Conservation (phyloP, 2,797 vertebrate genomes). For the Spheniscus humboldti region DNA sequence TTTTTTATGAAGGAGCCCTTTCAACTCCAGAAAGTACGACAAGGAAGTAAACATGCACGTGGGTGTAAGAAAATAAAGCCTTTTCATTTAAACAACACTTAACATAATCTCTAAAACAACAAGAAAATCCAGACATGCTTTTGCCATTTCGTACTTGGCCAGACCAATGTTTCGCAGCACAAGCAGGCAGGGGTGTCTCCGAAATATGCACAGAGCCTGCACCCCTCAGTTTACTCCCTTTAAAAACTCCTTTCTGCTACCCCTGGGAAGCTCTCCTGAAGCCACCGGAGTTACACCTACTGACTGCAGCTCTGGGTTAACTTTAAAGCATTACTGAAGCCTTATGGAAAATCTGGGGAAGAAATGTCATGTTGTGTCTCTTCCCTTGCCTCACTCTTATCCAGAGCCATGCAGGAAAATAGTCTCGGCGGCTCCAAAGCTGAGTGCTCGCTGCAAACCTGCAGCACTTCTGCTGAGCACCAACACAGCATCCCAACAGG, state of each 20-base stretch:
- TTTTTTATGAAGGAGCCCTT: constrained; percentile 22
- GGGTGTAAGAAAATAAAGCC: constrained; percentile 54
- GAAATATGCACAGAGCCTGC: accelerated
- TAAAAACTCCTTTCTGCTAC: not conserved
- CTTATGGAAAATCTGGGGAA: accelerated
- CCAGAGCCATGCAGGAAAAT: accelerated
- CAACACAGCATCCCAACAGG: not conserved
- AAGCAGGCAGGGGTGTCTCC: accelerated
- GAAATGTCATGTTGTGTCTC: accelerated
- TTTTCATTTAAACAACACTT: not conserved
- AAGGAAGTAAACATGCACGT: constrained; percentile 23
- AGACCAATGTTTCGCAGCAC: accelerated
- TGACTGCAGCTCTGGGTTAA: not conserved
- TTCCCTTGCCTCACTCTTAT: not conserved
- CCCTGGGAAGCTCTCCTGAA: not conserved
- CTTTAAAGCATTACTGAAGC: not conserved
- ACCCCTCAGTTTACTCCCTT: not conserved
- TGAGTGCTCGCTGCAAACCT: accelerated
- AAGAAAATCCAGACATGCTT: not conserved
- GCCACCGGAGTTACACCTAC: too few species aligned
- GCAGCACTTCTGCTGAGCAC: not conserved
- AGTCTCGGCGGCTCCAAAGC: not conserved
- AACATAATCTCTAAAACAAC: not conserved
- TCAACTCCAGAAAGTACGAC: constrained; percentile 19
- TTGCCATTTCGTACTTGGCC: accelerated